Base-by-base conservation (phyloP, 1,140 invertebrate genomes). In the Drosophila micromelanica region DNA sequence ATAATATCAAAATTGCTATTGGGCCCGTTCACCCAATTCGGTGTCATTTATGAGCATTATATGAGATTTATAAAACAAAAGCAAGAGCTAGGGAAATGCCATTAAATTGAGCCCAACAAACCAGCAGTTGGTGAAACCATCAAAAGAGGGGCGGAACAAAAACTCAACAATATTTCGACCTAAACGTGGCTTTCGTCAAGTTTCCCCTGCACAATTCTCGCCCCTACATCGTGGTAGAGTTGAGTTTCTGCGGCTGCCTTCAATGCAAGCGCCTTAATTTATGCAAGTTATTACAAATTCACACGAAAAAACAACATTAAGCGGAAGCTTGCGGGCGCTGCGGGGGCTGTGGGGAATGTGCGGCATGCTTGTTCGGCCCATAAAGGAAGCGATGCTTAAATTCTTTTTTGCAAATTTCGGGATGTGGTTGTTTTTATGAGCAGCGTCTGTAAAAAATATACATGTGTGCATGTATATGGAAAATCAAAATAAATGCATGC, bases 281-380 rank as follows among this genome's bases (percentile, higher is more conserved):
- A 89, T 89, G 84, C 84, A 84, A 77, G 84, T 89, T 89, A 89
- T 89, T 89, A 89, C 78, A 77, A 89, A 89, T 89, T 89, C 78
- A 89, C 84, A 89, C 79, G 84, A 84, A 84, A 87, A 84, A 89
- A 73, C 70, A 89, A 84, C 84, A 89, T 89, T 89, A 80, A 62
- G 56, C 23, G 55, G 35, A 27, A 49, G 46, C 17, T 15, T 37
- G 64, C 32, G 9, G 17, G 55, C 40, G 40, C 15, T 32, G 54
- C 13, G 17, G 12, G 37, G 12, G 35, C 32, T 56, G 51, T 15
- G 64, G 5, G 15, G 11, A 11, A 11, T 32, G 56, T 32, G 56
- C 32, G 20, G 11, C 32, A 32, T 60, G 37, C 49, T 55, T 48
- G 59, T 55, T 48, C 30, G 37, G 56, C 42, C 30, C 67, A 78